Evolutionary conservation across 2,888 invertebrate species (phyloP), one percentile per base, ranked within the genome.

Genomic region (Drosophila cognata): DNA sequence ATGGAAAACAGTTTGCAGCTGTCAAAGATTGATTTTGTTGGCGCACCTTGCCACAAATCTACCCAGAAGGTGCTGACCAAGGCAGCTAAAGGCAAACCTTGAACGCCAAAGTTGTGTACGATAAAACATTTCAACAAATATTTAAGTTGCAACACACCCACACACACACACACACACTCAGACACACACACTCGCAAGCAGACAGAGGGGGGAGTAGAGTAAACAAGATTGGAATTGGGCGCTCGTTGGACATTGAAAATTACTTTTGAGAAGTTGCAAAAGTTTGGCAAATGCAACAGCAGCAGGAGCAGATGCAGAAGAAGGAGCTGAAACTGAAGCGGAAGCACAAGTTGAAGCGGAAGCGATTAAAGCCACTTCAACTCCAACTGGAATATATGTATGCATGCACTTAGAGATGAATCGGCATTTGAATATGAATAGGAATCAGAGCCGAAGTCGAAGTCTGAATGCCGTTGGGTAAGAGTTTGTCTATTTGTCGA

Each of bases 21-120:
- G 85, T 74, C 88, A 75, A 85, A 74, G 83, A 89, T 85, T 85
- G 84, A 89, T 88, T 82, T 70, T 74, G 61, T 55, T 51, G 59
- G 56, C 59, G n/a, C 62, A 71, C 66, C 66, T 80, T 72, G 48
- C 52, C 71, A 53, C 51, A 71, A 71, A 66, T 51, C 41, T 56
- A 56, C 18, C 53, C 50, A 36, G 38, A 38, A 33, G 35, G 21
- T 18, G 28, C 50, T 57, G 50, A 28, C 25, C 52, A 57, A 41
- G 55, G 33, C 46, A 55, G 36, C 56, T 25, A 36, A 55, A 36
- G 36, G 53, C 61, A 55, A 61, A 53, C 55, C 55, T 59, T 35
- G 29, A 56, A 28, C 57, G 59, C 35, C 50, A 66, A 68, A 80
- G 62, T 64, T 67, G 61, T 71, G 48, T 59, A 57, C 52, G 56